These are phyloP conservation scores for Meteorus sp. DNA, from an alignment of 1,140 invertebrate genomes.

Conservation along the genomic window DNA sequence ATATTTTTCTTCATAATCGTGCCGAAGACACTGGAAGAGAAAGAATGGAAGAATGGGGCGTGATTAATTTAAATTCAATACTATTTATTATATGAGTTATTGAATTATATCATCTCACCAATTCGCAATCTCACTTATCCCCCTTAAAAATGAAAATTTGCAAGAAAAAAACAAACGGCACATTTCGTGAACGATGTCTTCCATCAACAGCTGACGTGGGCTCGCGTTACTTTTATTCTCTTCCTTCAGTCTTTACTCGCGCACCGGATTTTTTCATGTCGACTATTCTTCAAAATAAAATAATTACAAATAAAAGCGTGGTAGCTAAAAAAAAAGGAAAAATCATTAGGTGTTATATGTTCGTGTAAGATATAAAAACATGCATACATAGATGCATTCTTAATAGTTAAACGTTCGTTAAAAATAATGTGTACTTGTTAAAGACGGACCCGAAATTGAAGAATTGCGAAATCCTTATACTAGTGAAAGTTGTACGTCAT, in stretches of 20 bases:
- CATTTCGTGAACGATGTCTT: slow-evolving; percentile 21
- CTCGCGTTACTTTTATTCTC: slow-evolving; percentile 1
- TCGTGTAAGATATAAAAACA: slow-evolving; percentile 15
- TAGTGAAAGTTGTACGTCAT: too few species aligned
- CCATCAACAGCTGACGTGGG: slow-evolving; percentile 20
- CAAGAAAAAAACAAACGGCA: too few species aligned
- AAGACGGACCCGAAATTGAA: slow-evolving; percentile 2
- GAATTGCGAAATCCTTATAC: too few species aligned
- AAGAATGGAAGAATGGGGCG: neutral
- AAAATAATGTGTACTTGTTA: neutral
- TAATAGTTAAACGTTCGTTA: slow-evolving; percentile 6
- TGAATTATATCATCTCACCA: neutral
- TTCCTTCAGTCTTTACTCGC: slow-evolving; percentile 12
- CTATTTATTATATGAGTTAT: slow-evolving; percentile 8
- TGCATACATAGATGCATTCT: slow-evolving; percentile 6
- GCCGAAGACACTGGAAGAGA: neutral
- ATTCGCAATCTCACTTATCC: neutral
- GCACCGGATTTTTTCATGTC: too few species aligned
- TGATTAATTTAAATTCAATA: slow-evolving; percentile 4
- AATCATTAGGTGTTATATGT: slow-evolving; percentile 8
- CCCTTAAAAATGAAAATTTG: neutral
- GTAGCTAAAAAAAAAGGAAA: neutral
- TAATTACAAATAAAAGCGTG: neutral
- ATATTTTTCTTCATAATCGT: neutral
- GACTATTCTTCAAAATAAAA: neutral